phyloP scores from a whole-genome alignment of 2,797 vertebrate species.

The Tragopan temminckii region DNA sequence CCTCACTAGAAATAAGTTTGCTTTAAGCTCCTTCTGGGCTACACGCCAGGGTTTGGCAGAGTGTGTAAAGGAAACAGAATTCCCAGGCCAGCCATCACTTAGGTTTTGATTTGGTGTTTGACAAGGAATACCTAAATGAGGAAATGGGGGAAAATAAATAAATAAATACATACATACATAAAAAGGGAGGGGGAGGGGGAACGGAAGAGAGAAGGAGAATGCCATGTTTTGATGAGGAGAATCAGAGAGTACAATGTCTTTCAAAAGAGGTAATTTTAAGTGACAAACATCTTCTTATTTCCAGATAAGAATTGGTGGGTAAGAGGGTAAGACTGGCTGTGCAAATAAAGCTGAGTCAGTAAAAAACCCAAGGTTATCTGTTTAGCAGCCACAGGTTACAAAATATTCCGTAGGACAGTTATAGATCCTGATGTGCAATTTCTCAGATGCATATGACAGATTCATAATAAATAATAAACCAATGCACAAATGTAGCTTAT shows the following conservation, averaged over 20 bases:
- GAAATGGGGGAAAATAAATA: not conserved
- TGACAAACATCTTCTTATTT: conserved; percentile 28
- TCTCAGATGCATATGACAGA: conserved; percentile 35
- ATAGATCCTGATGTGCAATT: conserved; percentile 17
- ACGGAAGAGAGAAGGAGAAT: not conserved
- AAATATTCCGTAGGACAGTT: not conserved
- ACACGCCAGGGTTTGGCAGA: conserved; percentile 63
- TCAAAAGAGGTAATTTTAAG: conserved; percentile 27
- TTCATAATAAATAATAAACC: conserved; percentile 56
- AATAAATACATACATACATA: too few species aligned
- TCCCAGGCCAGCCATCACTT: conserved; percentile 66
- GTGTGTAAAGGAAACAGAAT: conserved; percentile 34
- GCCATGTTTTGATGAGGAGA: conserved; percentile 29
- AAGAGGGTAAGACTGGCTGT: not conserved
- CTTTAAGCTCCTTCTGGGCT: conserved; percentile 66
- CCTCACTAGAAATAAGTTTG: conserved; percentile 62
- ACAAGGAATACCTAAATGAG: conserved; percentile 45
- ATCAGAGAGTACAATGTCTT: conserved; percentile 1
- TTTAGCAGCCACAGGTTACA: conserved; percentile 13
- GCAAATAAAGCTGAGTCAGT: not conserved
- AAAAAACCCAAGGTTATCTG: not conserved
- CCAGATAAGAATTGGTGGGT: not conserved
- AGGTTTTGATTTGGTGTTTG: conserved; percentile 45
- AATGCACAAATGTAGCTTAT: conserved; percentile 34
- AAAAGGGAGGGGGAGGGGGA: too few species aligned